Evolutionary conservation across 2,113 vertebrate genomes (phyloP), one percentile per base, ranked within the genome.

Genomic region (Nanger granti): DNA sequence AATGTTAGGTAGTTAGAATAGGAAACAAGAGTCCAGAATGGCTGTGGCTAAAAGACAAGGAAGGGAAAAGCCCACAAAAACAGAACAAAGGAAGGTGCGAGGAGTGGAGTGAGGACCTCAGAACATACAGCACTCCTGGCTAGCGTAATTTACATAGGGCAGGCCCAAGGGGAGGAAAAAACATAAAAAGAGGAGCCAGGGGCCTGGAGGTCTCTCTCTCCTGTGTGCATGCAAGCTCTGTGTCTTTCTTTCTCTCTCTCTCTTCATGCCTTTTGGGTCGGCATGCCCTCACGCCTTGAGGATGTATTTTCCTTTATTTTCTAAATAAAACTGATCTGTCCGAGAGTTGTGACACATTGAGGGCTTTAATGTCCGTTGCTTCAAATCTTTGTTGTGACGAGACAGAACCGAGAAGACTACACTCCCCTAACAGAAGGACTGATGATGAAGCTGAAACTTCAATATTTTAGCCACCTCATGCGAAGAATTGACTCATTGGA

Each of bases 201-300:
- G 17, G 8, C 4, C 34, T 5, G 34, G 34, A 8, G 34, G 17
- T 34, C 2, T 20, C 15, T 20, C 60, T n/a, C 66, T 5, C 64
- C 15, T 0, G 1, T 3, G 4, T 1, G 3, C 15, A n/a, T 1
- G 2, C 8, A 69, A 4, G 34, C 34, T 69, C 8, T 10, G 34
- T 20, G 34, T n/a, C 64, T 69, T 0, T n/a, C 66, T 69, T 0
- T 69, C 66, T 59, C 59, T 29, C 64, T 66, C 34, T 69, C 64
- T 22, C 34, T 73, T 37, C 66, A 9, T 47, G 20, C n/a, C 66
- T 73, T 37, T 37, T 37, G 66, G 18, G 66, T 73, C 0, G 2
- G 18, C 66, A 73, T 73, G n/a, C 66, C n/a, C n/a, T 73, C n/a
- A 37, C 0, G 9, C n/a, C 66, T 37, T 73, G 18, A 73, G n/a